Evolutionary conservation across 2,888 invertebrate genomes (phyloP).

Genomic region (Rugalucina vietnamica): DNA sequence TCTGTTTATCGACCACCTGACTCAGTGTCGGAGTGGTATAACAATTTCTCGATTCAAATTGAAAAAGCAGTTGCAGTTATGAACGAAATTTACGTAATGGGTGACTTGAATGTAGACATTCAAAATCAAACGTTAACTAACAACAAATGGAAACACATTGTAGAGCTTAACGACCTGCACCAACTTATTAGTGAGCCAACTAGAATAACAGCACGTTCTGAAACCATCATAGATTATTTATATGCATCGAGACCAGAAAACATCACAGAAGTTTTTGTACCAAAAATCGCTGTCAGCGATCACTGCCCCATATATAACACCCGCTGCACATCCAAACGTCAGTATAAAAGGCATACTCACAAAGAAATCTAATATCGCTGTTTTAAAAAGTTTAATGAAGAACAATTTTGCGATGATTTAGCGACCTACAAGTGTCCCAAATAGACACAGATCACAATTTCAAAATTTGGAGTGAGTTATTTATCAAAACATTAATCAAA

Average conservation of each 20-base stretch:
- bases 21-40: neutral
- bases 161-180: neutral
- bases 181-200: neutral
- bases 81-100: neutral
- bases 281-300: neutral
- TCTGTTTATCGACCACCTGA: neutral
- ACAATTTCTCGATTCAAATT: neutral
- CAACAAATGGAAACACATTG: neutral
- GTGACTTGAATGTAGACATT: neutral
- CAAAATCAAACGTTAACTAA: neutral
- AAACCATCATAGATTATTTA: neutral
- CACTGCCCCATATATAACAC: too few relatives aligned
- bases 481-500: too few relatives aligned
- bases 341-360: too few relatives aligned
- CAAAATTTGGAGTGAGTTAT: too few relatives aligned
- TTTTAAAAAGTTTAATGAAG: neutral
- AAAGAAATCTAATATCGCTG: too few relatives aligned
- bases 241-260: neutral
- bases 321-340: neutral
- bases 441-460: too few relatives aligned
- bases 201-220: neutral
- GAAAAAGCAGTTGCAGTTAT: neutral
- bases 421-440: too few relatives aligned
- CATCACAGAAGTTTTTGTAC: neutral
- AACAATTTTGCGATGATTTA: neutral